phyloP scores from a whole-genome alignment of 2,888 invertebrate genomes.

The Apomyelois bistriatella region DNA sequence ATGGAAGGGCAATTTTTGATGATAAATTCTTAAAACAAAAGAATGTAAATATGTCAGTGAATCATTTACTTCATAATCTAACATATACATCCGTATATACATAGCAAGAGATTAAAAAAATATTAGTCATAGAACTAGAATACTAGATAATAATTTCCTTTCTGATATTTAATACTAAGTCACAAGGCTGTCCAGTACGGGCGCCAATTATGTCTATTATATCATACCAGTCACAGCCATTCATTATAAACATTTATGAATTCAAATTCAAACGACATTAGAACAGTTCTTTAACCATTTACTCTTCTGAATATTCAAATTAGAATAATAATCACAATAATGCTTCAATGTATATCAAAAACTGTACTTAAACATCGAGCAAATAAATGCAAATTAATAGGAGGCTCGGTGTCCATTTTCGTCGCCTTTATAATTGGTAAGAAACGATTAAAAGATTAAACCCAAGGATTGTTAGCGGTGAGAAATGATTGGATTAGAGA shows the following conservation, averaged over 20 bases:
- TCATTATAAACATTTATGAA: slow-evolving; percentile 24
- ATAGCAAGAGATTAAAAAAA: slow-evolving; percentile 30
- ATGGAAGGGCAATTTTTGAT: background rate
- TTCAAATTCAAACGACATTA: background rate
- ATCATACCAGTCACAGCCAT: slow-evolving; percentile 39
- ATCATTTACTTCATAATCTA: slow-evolving; percentile 5
- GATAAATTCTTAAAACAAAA: background rate
- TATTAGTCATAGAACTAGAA: slow-evolving; percentile 31
- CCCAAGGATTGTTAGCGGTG: slow-evolving; percentile 43
- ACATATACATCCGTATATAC: slow-evolving; percentile 15
- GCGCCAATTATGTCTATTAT: slow-evolving; percentile 47
- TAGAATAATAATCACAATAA: background rate
- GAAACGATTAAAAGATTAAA: slow-evolving; percentile 27
- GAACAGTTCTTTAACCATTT: slow-evolving; percentile 3
- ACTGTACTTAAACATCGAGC: background rate
- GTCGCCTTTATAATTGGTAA: slow-evolving; percentile 18
- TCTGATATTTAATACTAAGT: slow-evolving; percentile 30
- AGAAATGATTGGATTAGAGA: slow-evolving; percentile 53
- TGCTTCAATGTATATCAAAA: slow-evolving; percentile 1
- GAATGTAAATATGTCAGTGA: background rate
- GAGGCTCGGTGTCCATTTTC: slow-evolving; percentile 31
- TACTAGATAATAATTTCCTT: slow-evolving; percentile 45
- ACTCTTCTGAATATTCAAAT: slow-evolving; percentile 1
- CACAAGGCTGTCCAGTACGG: slow-evolving; percentile 48
- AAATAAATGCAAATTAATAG: slow-evolving; percentile 48